A percentile compares a stretch with the other conserved stretches of the same genome.
Conservation (phyloP, 1,140 invertebrate genomes). For the Papilio xuthus region DNA sequence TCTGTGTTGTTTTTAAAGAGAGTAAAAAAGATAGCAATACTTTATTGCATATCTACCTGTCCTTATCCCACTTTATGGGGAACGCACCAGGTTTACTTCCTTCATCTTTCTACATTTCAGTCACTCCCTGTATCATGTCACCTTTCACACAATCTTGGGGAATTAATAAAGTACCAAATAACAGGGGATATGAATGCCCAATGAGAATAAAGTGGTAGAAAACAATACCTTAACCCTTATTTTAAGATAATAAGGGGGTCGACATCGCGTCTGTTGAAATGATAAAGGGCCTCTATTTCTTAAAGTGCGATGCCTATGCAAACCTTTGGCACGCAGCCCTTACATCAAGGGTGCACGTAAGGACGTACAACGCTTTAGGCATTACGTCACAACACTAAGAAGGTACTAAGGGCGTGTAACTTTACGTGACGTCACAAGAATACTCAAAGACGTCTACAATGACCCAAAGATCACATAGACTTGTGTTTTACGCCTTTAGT, state of each 20-base stretch:
- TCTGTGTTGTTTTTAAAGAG: neutral
- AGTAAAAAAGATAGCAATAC: neutral
- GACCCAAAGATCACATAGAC: too few species aligned
- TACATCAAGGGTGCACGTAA: neutral
- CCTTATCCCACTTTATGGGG: too few species aligned
- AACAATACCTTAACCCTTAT: slow-evolving; percentile 21
- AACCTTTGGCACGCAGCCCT: slow-evolving; percentile 15
- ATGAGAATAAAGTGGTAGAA: neutral
- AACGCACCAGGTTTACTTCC: too few species aligned
- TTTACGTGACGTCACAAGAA: neutral
- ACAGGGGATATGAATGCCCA: neutral
- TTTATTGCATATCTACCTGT: too few species aligned
- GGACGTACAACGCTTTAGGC: slow-evolving; percentile 1
- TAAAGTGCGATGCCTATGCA: slow-evolving; percentile 1
- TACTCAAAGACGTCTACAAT: too few species aligned
- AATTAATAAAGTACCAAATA: neutral
- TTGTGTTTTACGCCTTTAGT: too few species aligned
- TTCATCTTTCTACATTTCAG: too few species aligned
- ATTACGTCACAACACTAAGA: neutral
- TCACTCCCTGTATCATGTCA: neutral
- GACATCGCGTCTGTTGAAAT: neutral
- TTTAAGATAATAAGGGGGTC: slow-evolving; percentile 12
- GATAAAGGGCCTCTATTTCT: slow-evolving; percentile 17
- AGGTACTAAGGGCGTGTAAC: neutral
- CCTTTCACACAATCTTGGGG: neutral